Percentiles rank a stretch among this genome's conserved stretches.
These are phyloP conservation scores for Dascillus cervinus DNA, from an alignment of 2,888 invertebrate genomes.

Conservation along the genomic window DNA sequence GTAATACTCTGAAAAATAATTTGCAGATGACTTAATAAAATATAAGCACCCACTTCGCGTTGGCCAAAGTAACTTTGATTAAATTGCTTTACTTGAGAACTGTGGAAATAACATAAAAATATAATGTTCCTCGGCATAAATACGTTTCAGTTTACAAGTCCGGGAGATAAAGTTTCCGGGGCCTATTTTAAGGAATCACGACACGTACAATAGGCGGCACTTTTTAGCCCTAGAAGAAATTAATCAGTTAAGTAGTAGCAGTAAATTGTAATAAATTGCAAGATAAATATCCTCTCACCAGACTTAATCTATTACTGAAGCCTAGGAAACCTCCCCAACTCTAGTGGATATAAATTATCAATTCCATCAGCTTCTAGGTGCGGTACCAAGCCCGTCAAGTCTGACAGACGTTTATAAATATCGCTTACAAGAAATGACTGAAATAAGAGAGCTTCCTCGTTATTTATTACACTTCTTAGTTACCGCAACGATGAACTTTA, in stretches of 20 bases:
- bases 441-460: constrained; percentile 29
- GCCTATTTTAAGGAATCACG: constrained; percentile 4
- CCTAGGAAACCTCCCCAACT: constrained; percentile 18
- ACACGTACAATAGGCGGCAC: neutral
- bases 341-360: constrained; percentile 35
- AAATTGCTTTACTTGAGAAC: constrained; percentile 21
- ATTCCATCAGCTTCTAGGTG: constrained; percentile 32
- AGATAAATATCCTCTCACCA: constrained; percentile 23
- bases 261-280: constrained; percentile 21
- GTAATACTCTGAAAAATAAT: constrained; percentile 16
- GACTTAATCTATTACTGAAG: constrained; percentile 22
- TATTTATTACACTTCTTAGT: constrained; percentile 27
- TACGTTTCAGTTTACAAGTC: constrained; percentile 12
- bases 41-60: constrained; percentile 17
- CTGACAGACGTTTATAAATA: constrained; percentile 35
- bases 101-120: constrained; percentile 19
- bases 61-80: constrained; percentile 20
- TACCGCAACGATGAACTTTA: constrained; percentile 14
- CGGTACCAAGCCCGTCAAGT: constrained; percentile 29
- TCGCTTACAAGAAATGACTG: constrained; percentile 28
- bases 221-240: constrained; percentile 3
- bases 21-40: constrained; percentile 20
- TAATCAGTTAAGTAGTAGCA: constrained; percentile 14
- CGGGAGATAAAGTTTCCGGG: constrained; percentile 6
- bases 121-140: constrained; percentile 22